Conservation (phyloP, 2,113 vertebrate species). For the Cettia cetti region DNA sequence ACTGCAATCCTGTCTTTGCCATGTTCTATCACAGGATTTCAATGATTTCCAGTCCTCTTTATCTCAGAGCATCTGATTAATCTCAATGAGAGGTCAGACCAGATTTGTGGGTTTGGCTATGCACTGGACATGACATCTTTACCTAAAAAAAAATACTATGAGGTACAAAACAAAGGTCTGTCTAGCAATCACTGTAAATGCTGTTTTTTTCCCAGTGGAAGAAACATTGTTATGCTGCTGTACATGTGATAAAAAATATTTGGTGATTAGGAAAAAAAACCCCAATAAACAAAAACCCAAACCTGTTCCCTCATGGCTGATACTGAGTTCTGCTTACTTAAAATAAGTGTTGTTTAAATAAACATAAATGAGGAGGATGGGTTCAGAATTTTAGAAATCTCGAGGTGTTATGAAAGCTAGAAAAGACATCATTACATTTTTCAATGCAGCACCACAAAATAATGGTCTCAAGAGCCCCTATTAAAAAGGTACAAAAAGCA, state of each 20-base stretch:
- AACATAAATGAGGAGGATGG: background rate
- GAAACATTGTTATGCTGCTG: background rate
- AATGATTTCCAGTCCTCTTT: background rate
- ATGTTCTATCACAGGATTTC: background rate
- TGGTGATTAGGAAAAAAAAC: background rate
- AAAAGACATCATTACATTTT: background rate
- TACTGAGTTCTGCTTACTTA: background rate
- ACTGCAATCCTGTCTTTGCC: background rate
- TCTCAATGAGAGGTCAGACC: background rate
- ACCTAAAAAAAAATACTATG: background rate
- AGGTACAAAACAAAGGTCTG: background rate
- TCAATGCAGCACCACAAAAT: background rate
- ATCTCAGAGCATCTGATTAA: background rate
- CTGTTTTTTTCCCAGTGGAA: background rate
- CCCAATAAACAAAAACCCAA: background rate
- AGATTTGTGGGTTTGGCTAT: background rate
- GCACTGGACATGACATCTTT: background rate
- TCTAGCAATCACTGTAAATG: background rate
- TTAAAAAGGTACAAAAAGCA: background rate
- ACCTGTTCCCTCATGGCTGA: fast-evolving
- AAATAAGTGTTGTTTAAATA: background rate
- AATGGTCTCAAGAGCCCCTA: background rate
- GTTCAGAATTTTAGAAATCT: background rate
- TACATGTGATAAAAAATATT: background rate
- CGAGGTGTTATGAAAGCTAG: background rate